Evolutionary conservation across 2,797 vertebrate genomes (phyloP).

Genomic region (Gymnodraco acuticeps): DNA sequence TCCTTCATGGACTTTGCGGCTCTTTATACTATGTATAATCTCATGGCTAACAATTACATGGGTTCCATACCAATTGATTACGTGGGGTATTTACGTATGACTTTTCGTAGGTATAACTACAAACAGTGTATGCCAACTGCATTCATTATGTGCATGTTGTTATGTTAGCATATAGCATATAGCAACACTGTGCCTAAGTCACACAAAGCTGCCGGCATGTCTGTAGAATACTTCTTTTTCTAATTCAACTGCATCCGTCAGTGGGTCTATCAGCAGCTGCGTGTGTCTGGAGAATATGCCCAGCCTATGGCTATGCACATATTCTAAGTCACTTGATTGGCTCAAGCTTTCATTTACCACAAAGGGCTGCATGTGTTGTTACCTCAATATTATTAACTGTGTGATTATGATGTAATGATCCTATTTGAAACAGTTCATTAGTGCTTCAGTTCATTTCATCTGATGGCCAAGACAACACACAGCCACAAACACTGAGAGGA

Average conservation of each 20-base stretch:
- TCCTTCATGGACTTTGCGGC: no score
- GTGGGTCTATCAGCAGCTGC: not conserved
- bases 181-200: no score
- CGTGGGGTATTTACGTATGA: no score
- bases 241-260: not conserved
- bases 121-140: no score
- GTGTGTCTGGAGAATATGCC: not conserved
- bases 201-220: no score
- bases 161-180: no score
- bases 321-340: not conserved
- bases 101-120: no score
- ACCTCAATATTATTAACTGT: constrained; percentile 6
- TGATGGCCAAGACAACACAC: constrained; percentile 18
- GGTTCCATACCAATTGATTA: no score
- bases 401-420: not conserved
- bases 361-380: not conserved
- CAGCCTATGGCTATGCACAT: not conserved
- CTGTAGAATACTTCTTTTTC: not conserved
- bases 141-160: no score
- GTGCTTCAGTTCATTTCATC: not conserved
- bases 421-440: not conserved
- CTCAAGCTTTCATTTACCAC: not conserved
- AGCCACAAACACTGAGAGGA: constrained; percentile 64
- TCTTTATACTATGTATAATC: no score
- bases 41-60: no score